These are phyloP conservation scores for Drosophila eohydei DNA, from an alignment of 2,888 invertebrate genomes.

Conservation along the genomic window DNA sequence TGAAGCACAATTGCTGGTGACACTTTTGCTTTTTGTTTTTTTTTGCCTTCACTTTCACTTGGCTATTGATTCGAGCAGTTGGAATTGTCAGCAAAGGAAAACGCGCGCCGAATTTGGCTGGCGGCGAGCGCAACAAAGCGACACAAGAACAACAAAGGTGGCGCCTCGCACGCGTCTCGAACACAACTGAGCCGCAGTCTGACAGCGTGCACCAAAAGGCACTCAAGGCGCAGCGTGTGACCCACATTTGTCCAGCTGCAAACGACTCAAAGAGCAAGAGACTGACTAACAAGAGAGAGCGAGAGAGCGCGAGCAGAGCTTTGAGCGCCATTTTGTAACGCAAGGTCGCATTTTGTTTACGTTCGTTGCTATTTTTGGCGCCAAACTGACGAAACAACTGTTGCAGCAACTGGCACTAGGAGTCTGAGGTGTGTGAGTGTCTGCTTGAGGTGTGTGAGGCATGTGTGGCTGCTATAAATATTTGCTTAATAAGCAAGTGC, in stretches of 20 bases:
- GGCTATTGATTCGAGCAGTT: constrained; percentile 48
- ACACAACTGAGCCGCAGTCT: constrained; percentile 30
- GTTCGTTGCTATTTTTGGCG: constrained; percentile 74
- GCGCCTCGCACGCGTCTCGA: constrained; percentile 31
- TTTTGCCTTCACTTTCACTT: constrained; percentile 17
- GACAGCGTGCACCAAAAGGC: constrained; percentile 25
- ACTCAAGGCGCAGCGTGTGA: constrained; percentile 70
- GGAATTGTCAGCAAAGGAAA: constrained; percentile 54
- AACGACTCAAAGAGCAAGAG: constrained; percentile 39
- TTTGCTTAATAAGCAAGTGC: constrained; percentile 24
- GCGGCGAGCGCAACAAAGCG: constrained; percentile 11
- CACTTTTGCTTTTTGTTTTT: constrained; percentile 23
- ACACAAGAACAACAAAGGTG: constrained; percentile 13
- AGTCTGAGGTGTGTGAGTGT: neutral
- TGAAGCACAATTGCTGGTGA: constrained; percentile 28
- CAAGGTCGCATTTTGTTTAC: constrained; percentile 58
- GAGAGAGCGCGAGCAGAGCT: constrained; percentile 8
- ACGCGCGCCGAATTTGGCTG: constrained; percentile 54
- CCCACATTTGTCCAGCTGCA: constrained; percentile 57
- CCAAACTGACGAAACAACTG: constrained; percentile 69
- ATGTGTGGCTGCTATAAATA: constrained; percentile 38
- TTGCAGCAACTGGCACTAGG: constrained; percentile 48
- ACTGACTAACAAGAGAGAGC: neutral
- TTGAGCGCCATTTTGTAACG: constrained; percentile 32
- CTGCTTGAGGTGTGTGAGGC: neutral